Evolutionary conservation across 2,888 invertebrate genomes (phyloP).

Genomic region (Alentia gelatinosa): DNA sequence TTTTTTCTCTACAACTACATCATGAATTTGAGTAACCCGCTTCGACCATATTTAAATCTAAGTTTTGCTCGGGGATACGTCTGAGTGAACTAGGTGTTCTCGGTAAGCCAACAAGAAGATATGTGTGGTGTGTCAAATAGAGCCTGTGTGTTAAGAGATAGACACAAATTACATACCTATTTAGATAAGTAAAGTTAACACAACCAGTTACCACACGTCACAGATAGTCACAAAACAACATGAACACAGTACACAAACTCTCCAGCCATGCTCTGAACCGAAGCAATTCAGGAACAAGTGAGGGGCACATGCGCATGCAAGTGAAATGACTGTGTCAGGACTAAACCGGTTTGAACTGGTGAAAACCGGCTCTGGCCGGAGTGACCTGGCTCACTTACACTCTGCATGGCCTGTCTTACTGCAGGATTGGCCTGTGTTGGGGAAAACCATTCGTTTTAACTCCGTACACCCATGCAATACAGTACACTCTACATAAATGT

Average conservation of each 20-base stretch:
- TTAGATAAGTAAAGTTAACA: too few relatives aligned
- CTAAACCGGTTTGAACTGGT: slow-evolving; percentile 17
- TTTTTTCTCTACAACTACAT: too few relatives aligned
- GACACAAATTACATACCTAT: too few relatives aligned
- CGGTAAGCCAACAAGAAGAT: too few relatives aligned
- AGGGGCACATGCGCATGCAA: background rate
- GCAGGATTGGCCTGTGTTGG: slow-evolving; percentile 92
- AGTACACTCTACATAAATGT: slow-evolving; percentile 1
- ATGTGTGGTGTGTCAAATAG: too few relatives aligned
- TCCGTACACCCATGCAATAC: slow-evolving; percentile 26
- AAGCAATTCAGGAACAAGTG: background rate
- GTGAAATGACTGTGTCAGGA: background rate
- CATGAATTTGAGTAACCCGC: too few relatives aligned
- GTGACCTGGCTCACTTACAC: slow-evolving; percentile 86
- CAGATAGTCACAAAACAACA: slow-evolving; percentile 81
- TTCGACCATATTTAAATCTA: too few relatives aligned
- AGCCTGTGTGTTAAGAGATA: too few relatives aligned
- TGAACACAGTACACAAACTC: background rate
- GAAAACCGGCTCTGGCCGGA: background rate
- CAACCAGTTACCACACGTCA: too few relatives aligned
- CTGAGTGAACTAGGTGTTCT: too few relatives aligned
- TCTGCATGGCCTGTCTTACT: slow-evolving; percentile 94
- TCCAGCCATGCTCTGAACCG: background rate
- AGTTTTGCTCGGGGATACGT: too few relatives aligned
- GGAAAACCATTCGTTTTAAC: background rate